Conservation (phyloP, 1,140 invertebrate species). For the Drosophila lini region DNA sequence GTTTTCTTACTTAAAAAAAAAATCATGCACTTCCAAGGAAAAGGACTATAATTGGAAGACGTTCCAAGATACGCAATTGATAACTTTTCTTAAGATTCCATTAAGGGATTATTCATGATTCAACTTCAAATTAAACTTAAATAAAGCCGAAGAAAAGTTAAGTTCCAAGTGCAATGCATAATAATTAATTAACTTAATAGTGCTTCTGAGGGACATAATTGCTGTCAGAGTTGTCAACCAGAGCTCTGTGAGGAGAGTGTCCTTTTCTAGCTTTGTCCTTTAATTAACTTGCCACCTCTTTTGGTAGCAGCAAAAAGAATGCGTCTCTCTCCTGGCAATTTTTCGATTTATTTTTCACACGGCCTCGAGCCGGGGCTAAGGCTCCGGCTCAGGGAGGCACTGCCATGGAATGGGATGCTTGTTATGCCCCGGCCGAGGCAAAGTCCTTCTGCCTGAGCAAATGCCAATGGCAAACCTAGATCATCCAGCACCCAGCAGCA, state of each 20-base stretch:
- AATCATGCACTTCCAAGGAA: no score
- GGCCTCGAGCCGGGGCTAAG: constrained; percentile 15
- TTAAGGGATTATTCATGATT: not conserved
- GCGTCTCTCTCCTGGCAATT: not conserved
- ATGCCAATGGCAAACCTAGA: constrained; percentile 36
- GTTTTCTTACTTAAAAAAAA: no score
- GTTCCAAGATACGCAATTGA: no score
- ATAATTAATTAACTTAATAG: constrained; percentile 9
- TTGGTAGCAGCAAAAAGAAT: not conserved
- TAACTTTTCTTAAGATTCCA: no score
- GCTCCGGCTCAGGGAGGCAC: constrained; percentile 6
- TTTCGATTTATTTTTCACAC: constrained; percentile 17
- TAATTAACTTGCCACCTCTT: constrained; percentile 12
- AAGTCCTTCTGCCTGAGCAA: constrained; percentile 30
- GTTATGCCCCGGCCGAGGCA: constrained; percentile 6
- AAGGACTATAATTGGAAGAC: no score
- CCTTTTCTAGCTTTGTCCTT: not conserved
- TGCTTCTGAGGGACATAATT: not conserved
- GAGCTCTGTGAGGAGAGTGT: not conserved
- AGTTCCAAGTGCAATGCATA: not conserved
- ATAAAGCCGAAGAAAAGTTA: no score
- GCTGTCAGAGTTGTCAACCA: not conserved
- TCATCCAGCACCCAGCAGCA: constrained; percentile 19
- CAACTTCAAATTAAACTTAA: not conserved
- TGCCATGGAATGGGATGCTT: constrained; percentile 9